phyloP scores from a whole-genome alignment of 1,140 invertebrate species.

The Brachionus sp. region DNA sequence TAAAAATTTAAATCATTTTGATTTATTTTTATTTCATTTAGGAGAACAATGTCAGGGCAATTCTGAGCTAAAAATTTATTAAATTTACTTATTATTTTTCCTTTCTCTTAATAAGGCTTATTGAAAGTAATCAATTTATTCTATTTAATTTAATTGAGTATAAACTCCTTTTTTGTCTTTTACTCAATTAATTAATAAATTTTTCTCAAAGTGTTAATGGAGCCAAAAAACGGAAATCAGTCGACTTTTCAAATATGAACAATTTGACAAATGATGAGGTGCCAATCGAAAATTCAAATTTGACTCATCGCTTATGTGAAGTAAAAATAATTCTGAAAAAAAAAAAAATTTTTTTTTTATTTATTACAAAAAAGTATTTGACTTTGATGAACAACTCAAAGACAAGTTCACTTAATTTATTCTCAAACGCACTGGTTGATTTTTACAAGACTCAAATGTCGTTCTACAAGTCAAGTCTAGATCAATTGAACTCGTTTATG shows the following conservation, averaged over 20 bases:
- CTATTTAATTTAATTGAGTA: too few species aligned
- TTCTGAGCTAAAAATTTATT: too few species aligned
- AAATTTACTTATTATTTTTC: too few species aligned
- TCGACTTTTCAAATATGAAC: background rate
- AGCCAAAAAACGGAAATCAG: background rate
- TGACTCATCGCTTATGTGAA: background rate
- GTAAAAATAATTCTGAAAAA: background rate
- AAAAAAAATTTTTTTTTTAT: background rate
- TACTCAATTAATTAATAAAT: background rate
- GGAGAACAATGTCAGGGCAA: too few species aligned
- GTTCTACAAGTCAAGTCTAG: background rate
- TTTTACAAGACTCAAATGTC: slow-evolving; percentile 5
- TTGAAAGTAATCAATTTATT: too few species aligned
- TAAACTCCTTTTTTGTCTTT: too few species aligned
- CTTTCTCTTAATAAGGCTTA: too few species aligned
- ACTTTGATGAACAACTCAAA: background rate
- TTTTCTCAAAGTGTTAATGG: background rate
- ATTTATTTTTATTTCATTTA: too few species aligned
- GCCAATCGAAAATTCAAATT: slow-evolving; percentile 15
- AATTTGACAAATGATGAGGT: background rate
- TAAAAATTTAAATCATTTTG: too few species aligned
- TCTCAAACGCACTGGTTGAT: background rate
- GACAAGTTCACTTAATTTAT: background rate
- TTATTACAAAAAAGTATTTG: background rate
- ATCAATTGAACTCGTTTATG: background rate